These are phyloP conservation scores for Pangasius macronema DNA, from an alignment of 2,797 vertebrate species.

Conservation along the genomic window DNA sequence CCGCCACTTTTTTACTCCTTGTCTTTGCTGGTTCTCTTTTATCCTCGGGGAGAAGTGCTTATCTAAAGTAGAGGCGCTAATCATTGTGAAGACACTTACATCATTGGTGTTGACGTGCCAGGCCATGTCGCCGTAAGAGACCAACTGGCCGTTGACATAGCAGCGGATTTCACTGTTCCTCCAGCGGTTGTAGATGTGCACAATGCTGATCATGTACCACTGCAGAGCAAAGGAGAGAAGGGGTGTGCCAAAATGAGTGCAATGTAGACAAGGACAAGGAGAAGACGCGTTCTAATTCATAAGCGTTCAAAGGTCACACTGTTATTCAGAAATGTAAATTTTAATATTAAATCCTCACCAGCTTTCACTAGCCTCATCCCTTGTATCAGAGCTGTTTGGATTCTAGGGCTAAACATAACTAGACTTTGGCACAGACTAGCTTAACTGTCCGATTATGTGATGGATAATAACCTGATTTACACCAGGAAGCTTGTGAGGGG, in stretches of 20 bases:
- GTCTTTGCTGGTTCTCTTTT: neutral
- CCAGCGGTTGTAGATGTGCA: constrained; percentile 99
- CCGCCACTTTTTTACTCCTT: neutral
- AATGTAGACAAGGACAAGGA: neutral
- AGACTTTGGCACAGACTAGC: neutral
- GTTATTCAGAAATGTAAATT: neutral
- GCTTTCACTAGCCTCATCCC: neutral
- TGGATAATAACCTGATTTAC: neutral
- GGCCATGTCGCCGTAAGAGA: constrained; percentile 98
- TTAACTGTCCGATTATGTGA: neutral
- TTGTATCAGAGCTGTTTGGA: neutral
- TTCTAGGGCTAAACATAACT: neutral
- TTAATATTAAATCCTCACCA: neutral
- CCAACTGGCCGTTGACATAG: constrained; percentile 95
- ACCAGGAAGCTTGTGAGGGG: neutral
- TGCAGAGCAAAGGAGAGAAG: constrained; percentile 56
- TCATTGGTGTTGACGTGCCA: constrained; percentile 99
- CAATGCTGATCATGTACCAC: constrained; percentile 99
- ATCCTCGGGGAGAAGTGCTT: constrained; percentile 7
- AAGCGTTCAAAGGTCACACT: neutral
- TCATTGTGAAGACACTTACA: constrained; percentile 73
- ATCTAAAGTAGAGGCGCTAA: neutral
- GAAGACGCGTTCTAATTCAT: neutral
- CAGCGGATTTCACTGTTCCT: constrained; percentile 98
- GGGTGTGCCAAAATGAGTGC: neutral